Percentiles rank a stretch among this genome's conserved stretches.
phyloP scores from a whole-genome alignment of 2,113 vertebrate genomes.

The Leptobrachium ailaonicum region DNA sequence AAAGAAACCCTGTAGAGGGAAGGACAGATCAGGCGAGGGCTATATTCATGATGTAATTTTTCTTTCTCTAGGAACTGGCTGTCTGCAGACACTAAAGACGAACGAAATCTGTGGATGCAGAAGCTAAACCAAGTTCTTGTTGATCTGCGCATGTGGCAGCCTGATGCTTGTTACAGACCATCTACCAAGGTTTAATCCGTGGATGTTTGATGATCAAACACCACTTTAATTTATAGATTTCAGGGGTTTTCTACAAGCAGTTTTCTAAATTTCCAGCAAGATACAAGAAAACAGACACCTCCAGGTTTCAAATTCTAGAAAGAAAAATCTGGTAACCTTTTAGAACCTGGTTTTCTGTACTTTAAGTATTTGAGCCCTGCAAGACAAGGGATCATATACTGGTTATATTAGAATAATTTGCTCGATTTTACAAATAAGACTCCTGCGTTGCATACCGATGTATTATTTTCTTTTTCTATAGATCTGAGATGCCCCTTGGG shows the following conservation, averaged over 20 bases:
- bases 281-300: background rate
- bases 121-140: slow-evolving; percentile 91
- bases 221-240: background rate
- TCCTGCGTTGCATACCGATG: too few species aligned
- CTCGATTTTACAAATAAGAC: too few species aligned
- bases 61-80: slow-evolving; percentile 86
- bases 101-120: slow-evolving; percentile 94
- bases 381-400: too few species aligned
- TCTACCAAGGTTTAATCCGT: slow-evolving; percentile 67
- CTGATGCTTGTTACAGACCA: slow-evolving; percentile 84
- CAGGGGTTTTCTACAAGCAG: background rate
- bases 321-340: background rate
- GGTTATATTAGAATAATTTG: too few species aligned
- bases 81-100: slow-evolving; percentile 95
- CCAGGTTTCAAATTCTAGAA: background rate
- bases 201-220: background rate
- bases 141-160: slow-evolving; percentile 95
- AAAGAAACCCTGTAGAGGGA: too few species aligned
- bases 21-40: too few species aligned
- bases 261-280: slow-evolving; percentile 4
- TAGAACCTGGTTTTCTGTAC: background rate
- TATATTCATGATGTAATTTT: too few species aligned
- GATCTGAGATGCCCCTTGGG: slow-evolving; percentile 12
- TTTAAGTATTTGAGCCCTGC: background rate
- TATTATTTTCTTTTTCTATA: too few species aligned